phyloP scores from a whole-genome alignment of 2,888 invertebrate species.

The Tillus elongatus region DNA sequence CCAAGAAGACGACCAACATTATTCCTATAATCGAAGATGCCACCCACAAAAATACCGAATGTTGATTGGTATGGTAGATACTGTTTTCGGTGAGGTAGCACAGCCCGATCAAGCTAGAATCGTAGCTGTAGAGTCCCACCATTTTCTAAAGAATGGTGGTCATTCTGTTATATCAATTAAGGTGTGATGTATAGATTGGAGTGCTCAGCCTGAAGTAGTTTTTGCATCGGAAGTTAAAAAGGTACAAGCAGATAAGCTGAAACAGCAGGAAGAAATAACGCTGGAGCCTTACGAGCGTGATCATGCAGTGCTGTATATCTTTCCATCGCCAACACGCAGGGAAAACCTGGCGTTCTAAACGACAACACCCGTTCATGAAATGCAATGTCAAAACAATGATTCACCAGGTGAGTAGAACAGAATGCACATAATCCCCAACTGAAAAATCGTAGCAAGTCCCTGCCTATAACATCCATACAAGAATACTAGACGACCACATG shows the following conservation, averaged over 20 bases:
- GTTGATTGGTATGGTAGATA: conserved; percentile 98
- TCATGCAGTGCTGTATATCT: conserved; percentile 94
- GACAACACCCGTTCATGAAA: too few species aligned
- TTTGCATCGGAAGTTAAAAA: conserved; percentile 97
- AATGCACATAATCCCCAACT: too few species aligned
- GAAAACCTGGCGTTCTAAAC: too few species aligned
- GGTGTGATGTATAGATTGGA: conserved; percentile 92
- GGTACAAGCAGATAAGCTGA: conserved; percentile 87
- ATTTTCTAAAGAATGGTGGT: conserved; percentile 94
- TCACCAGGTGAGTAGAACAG: too few species aligned
- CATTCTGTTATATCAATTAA: conserved; percentile 98
- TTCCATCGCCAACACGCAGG: too few species aligned
- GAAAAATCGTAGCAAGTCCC: too few species aligned
- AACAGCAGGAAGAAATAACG: conserved; percentile 97
- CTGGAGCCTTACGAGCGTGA: conserved; percentile 98
- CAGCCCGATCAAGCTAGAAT: conserved; percentile 99
- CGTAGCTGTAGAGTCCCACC: conserved; percentile 90
- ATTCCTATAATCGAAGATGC: too few species aligned
- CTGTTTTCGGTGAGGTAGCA: conserved; percentile 97
- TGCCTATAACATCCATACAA: too few species aligned
- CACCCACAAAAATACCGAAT: conserved; percentile 99
- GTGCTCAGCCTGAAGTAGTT: conserved; percentile 96
- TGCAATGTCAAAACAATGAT: too few species aligned
- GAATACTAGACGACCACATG: too few species aligned
- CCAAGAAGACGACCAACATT: too few species aligned